Base-by-base conservation (phyloP, 2,888 invertebrate species). In the Panzeria rudis region DNA sequence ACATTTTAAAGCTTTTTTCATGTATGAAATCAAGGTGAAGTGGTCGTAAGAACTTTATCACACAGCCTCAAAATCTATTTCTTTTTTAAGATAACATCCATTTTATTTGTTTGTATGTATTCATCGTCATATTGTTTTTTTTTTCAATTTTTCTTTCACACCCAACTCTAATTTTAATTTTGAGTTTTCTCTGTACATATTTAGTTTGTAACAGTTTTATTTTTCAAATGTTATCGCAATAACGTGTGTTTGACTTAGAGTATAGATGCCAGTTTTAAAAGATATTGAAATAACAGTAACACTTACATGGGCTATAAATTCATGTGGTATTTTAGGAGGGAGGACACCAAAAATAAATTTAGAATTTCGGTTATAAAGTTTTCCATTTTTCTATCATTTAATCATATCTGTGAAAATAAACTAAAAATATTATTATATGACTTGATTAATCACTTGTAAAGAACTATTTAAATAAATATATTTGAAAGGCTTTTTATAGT, bases 201-300 rank as follows among this genome's bases (percentile, higher is more conserved):
- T 13, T 68, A 50, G 17, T 59, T 35, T 59, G 9, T 68, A 52
- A 32, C 17, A 50, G 25, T 50, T 61, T 61, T 73, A 15, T 75
- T 61, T 35, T 73, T 17, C n/a, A 20, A 54, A 54, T 64, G 25
- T 61, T 47, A 47, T 38, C 25, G 2, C 29, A 20, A 25, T 41
- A 32, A 32, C 44, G 35, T 47, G 47, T 56, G 32, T 66, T 56
- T 15, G 32, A 32, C 17, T 35, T 68, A n/a, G n/a, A 32, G 50
- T n/a, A n/a, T n/a, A n/a, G n/a, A n/a, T n/a, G n/a, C n/a, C 38
- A 69, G 47, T 71, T 62, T 47, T 41, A 29, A 41, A 47, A 47
- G 52, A 64, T 73, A 52, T 72, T 54, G 17, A 69, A 62, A 64
- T 76, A 64, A 82, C 69, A 64, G 81, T 82, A 76, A 71, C 69